A percentile compares a stretch with the other conserved stretches of the same genome.
Evolutionary conservation across 37 sponge, comb jelly and placozoan species (phyloP).

Genomic region (Tethya wilhelma): DNA sequence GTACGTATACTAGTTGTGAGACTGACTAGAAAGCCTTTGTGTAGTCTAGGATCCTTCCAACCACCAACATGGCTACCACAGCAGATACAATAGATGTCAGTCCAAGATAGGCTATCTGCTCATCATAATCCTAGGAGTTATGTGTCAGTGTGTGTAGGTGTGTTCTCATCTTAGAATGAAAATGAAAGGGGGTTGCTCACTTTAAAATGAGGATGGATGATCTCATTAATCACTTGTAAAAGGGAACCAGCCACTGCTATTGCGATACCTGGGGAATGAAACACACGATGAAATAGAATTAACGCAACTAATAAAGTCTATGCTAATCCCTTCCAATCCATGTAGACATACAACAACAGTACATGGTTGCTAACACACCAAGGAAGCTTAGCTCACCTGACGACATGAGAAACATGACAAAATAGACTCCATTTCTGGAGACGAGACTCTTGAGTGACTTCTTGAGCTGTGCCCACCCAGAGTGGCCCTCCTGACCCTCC

Average conservation of each 20-base stretch:
- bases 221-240: not conserved
- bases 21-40: constrained; percentile 23
- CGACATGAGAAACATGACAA: not conserved
- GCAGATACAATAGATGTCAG: not conserved
- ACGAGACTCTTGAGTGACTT: too few relatives aligned
- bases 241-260: not conserved
- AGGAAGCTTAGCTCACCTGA: constrained; percentile 19
- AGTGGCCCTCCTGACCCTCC: not conserved
- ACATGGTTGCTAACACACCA: too few relatives aligned
- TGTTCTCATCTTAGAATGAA: too few relatives aligned
- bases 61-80: not conserved
- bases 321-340: too few relatives aligned
- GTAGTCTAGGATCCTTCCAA: not conserved
- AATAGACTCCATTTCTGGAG: too few relatives aligned
- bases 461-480: too few relatives aligned
- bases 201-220: not conserved
- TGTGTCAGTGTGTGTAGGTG: too few relatives aligned
- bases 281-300: too few relatives aligned
- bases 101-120: constrained; percentile 13
- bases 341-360: too few relatives aligned
- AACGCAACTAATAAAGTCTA: too few relatives aligned
- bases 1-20: not conserved
- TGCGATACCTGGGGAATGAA: not conserved
- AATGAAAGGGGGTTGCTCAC: not conserved
- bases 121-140: not conserved